Base-by-base conservation (phyloP, 1,140 invertebrate genomes). In the Tachypleus tridentatus region DNA sequence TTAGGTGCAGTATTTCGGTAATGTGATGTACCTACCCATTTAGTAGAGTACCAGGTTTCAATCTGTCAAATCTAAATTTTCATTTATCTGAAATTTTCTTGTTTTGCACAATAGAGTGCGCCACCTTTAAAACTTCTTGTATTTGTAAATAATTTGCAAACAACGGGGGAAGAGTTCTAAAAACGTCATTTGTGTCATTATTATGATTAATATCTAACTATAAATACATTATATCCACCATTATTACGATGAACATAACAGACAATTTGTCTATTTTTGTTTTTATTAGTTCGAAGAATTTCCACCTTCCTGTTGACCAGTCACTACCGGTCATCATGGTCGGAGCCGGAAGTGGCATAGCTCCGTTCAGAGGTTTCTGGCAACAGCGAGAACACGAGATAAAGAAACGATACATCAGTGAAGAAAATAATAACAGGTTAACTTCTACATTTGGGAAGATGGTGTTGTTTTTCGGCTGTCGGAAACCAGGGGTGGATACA, bases 311-410 rank as follows among this genome's bases (percentile, higher is more conserved):
- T 2, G 59, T 3, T 6, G 7, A 60, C n/a, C 10, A 52, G 4
- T 50, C 59, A 5, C 83, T 85, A 51, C 93, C 95, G 7, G 83
- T 98, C n/a, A 87, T 98, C 70, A 81, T 98, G 73, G 91, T 98
- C 61, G 94, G 95, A 29, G 93, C 95, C 5, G 94, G 87, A 53
- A 97, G 93, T 3, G 91, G 91, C 49, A 89, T 93, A 50, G 90
- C 91, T 0, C 91, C 91, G 1, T 94, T 93, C 76, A 80, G 90
- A 72, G 86, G 86, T 29, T 94, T 93, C 72, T 93, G 91, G 91
- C 87, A 93, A 75, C 87, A 93, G 72, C 82, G 59, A 56, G n/a
- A 67, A 4, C 54, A 53, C 7, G n/a, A 52, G 3, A 47, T 53
- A 6, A 53, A 65, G 8, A 58, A 64, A 8, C 4, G 49, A 10